These are phyloP conservation scores for Phyllotreta cruciferae DNA, from an alignment of 2,888 invertebrate species.

Conservation along the genomic window DNA sequence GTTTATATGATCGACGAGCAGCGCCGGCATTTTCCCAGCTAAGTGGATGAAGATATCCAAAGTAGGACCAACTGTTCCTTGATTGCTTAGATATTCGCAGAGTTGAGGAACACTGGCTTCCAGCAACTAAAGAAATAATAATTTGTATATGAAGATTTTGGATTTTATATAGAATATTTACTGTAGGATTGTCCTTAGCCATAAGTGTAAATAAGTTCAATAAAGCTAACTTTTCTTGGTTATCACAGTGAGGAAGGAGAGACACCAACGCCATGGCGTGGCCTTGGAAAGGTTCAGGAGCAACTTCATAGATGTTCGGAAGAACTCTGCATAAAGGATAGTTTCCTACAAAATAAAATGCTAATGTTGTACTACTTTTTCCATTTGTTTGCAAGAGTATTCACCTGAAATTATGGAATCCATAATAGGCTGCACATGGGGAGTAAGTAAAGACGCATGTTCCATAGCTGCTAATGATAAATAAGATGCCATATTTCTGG, in stretches of 20 bases:
- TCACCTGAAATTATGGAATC: slow-evolving; percentile 86
- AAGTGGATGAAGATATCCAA: slow-evolving; percentile 79
- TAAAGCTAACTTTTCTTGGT: slow-evolving; percentile 84
- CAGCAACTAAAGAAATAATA: slow-evolving; percentile 65
- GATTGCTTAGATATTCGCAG: slow-evolving; percentile 74
- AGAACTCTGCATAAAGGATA: slow-evolving; percentile 86
- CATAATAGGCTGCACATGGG: slow-evolving; percentile 88
- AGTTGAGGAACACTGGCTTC: slow-evolving; percentile 84
- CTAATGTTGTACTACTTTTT: too few species aligned
- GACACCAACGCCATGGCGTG: slow-evolving; percentile 84
- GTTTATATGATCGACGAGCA: slow-evolving; percentile 75
- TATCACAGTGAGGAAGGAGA: slow-evolving; percentile 82
- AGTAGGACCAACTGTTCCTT: slow-evolving; percentile 68
- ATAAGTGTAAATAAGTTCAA: slow-evolving; percentile 84
- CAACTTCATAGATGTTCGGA: slow-evolving; percentile 89
- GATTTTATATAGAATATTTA: slow-evolving; percentile 55
- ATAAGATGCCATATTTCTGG: slow-evolving; percentile 89
- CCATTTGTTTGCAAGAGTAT: slow-evolving; percentile 18
- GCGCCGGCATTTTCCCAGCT: slow-evolving; percentile 72
- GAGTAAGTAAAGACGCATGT: slow-evolving; percentile 83
- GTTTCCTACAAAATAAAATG: slow-evolving; percentile 70
- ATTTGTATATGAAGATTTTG: not conserved
- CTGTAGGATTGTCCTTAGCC: slow-evolving; percentile 80
- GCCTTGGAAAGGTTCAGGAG: slow-evolving; percentile 84
- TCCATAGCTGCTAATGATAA: slow-evolving; percentile 91